Conservation (phyloP, 2,888 invertebrate genomes). For the Leptura quadrifasciata region DNA sequence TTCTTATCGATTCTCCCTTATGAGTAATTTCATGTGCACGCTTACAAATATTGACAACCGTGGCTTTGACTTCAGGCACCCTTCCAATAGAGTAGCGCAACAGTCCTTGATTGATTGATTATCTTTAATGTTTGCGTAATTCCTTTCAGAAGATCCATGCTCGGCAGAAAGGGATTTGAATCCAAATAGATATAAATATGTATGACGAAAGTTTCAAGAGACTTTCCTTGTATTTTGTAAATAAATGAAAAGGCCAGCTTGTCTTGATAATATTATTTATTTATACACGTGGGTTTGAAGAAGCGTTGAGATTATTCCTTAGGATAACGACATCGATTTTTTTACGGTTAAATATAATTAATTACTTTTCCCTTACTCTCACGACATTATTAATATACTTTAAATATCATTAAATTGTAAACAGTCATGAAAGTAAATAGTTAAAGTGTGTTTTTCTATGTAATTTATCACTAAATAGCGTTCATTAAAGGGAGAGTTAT, state of each 20-base stretch:
- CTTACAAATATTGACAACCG: conserved; percentile 4
- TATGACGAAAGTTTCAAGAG: neutral
- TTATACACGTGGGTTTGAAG: neutral
- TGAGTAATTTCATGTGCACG: neutral
- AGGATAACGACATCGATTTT: neutral
- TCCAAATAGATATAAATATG: neutral
- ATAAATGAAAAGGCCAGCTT: neutral
- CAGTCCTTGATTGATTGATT: neutral
- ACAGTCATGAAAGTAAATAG: neutral
- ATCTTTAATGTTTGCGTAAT: neutral
- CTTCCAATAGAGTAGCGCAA: neutral
- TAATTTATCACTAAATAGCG: neutral
- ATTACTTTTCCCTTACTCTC: neutral
- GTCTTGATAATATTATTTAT: neutral
- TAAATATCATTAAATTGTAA: neutral
- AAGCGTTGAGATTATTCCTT: neutral
- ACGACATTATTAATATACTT: neutral
- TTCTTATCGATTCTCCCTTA: neutral
- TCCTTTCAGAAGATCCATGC: neutral
- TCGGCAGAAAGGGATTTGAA: neutral
- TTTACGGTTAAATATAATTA: neutral
- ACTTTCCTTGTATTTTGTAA: neutral
- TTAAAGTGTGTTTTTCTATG: neutral
- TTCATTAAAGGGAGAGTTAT: too few species aligned
- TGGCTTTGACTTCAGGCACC: neutral